Percentiles rank a stretch among this genome's conserved stretches.
These are phyloP conservation scores for Clarias pachynema DNA, from an alignment of 2,797 vertebrate species.

Conservation along the genomic window DNA sequence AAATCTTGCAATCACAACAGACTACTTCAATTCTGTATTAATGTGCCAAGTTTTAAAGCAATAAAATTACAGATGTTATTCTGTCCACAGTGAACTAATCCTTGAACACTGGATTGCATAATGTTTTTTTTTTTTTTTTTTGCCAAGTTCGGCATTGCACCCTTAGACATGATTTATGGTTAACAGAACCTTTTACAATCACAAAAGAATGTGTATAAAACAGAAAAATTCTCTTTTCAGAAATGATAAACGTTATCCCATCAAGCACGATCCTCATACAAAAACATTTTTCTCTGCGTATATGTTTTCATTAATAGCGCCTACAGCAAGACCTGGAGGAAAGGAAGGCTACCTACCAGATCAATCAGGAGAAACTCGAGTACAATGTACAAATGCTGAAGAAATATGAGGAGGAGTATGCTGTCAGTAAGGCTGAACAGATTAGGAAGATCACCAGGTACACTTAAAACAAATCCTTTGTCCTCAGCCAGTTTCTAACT, in stretches of 20 bases:
- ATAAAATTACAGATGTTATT: not conserved
- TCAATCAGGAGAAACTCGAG: conserved; percentile 82
- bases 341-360: conserved; percentile 68
- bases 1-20: not conserved
- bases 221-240: not conserved
- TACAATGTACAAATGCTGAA: conserved; percentile 80
- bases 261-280: not conserved
- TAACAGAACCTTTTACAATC: not conserved
- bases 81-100: not conserved
- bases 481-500: not conserved
- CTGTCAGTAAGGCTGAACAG: conserved; percentile 70
- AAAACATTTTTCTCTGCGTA: not conserved
- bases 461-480: conserved; percentile 20
- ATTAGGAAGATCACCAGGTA: conserved; percentile 71
- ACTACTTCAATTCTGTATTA: not conserved
- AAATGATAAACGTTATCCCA: not conserved
- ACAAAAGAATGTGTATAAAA: not conserved
- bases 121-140: too few species aligned
- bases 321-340: conserved; percentile 60
- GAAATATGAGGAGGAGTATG: conserved; percentile 80
- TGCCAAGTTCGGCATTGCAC: not conserved
- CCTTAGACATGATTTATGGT: not conserved
- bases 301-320: conserved; percentile 5
- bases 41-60: conserved; percentile 3
- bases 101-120: not conserved